These are phyloP conservation scores for Xylocampa areola DNA, from an alignment of 2,888 invertebrate genomes.

Conservation along the genomic window DNA sequence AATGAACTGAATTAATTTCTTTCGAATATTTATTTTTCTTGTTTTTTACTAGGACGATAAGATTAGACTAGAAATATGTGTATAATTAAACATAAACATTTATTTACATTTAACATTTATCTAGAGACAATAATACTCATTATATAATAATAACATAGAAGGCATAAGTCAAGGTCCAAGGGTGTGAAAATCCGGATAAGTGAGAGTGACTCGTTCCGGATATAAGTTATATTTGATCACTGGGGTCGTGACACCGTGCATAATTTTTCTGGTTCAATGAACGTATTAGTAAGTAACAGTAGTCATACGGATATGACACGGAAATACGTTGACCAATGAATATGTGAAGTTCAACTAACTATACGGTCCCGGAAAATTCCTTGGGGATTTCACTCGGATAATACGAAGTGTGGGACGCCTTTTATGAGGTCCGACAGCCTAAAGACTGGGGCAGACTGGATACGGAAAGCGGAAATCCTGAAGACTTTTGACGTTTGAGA, in stretches of 20 bases:
- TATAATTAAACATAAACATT: too few relatives aligned
- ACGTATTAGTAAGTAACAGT: background rate
- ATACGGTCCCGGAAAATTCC: background rate
- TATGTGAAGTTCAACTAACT: conserved; percentile 1
- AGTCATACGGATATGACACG: background rate
- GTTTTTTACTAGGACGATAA: too few relatives aligned
- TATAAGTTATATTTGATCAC: background rate
- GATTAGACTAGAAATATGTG: too few relatives aligned
- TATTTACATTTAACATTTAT: too few relatives aligned
- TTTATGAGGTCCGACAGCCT: background rate
- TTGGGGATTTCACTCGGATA: background rate
- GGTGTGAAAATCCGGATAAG: background rate
- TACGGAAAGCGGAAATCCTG: background rate
- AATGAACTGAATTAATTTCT: too few relatives aligned
- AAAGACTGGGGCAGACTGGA: background rate
- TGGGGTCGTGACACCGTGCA: background rate
- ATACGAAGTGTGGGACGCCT: background rate
- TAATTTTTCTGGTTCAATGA: background rate
- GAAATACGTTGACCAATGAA: background rate
- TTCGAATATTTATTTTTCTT: too few relatives aligned
- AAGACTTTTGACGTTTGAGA: too few relatives aligned
- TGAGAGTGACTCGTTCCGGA: background rate
- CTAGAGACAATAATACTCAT: too few relatives aligned
- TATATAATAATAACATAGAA: background rate
- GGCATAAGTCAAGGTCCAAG: background rate